These are phyloP conservation scores for Acleris literana DNA, from an alignment of 2,888 invertebrate genomes.

Conservation along the genomic window DNA sequence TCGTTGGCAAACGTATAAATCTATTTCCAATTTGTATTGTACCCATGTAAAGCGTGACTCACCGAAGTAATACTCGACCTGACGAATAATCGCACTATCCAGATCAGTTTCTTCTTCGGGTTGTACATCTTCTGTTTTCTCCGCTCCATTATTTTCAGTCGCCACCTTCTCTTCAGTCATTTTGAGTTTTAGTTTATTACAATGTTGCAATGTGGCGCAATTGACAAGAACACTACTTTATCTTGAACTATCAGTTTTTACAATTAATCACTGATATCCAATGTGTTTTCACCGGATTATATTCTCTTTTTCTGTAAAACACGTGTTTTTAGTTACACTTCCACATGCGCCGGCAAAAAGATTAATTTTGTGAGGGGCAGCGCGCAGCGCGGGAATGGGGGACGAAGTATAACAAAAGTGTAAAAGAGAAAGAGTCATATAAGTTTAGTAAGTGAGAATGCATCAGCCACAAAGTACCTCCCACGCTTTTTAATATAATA, in stretches of 20 bases:
- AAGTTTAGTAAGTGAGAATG: constrained; percentile 4
- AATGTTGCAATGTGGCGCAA: constrained; percentile 22
- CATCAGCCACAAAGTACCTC: background rate
- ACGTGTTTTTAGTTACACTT: constrained; percentile 51
- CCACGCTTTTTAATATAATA: background rate
- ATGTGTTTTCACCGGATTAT: background rate
- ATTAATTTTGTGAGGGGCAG: constrained; percentile 10
- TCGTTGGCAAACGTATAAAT: constrained; percentile 24
- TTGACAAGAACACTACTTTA: constrained; percentile 10
- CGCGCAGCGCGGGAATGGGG: constrained; percentile 7
- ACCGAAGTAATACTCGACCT: constrained; percentile 87
- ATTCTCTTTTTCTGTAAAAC: constrained; percentile 43
- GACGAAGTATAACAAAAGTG: constrained; percentile 9
- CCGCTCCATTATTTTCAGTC: constrained; percentile 59
- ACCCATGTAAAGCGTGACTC: constrained; percentile 43
- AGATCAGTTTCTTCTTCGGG: constrained; percentile 61
- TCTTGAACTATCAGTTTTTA: background rate
- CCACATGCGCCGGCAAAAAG: constrained; percentile 49
- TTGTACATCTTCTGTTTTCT: constrained; percentile 50
- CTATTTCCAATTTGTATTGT: constrained; percentile 2
- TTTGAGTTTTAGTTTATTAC: constrained; percentile 36
- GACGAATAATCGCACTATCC: constrained; percentile 86
- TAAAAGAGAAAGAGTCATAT: constrained; percentile 1
- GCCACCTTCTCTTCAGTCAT: constrained; percentile 70
- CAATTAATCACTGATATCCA: background rate